Percentiles rank a stretch among this genome's conserved stretches.
These are phyloP conservation scores for Microplitis manilae DNA, from an alignment of 2,888 invertebrate species.

Conservation along the genomic window DNA sequence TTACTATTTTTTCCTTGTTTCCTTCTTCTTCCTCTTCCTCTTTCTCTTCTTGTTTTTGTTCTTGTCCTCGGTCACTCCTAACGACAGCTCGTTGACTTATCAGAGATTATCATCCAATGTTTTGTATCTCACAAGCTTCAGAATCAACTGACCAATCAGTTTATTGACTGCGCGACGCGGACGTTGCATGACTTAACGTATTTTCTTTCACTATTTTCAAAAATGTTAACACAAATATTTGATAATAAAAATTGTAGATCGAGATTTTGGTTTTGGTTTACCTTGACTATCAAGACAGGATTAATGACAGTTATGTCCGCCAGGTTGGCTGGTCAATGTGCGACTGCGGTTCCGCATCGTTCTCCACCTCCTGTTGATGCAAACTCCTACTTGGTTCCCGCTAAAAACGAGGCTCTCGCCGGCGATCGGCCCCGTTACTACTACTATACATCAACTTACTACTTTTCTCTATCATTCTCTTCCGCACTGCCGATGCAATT, in stretches of 20 bases:
- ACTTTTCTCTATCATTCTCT: slow-evolving; percentile 5
- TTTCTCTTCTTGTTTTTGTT: background rate
- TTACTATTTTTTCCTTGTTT: background rate
- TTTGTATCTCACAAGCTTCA: background rate
- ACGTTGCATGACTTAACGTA: background rate
- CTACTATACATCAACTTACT: background rate
- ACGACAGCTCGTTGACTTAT: background rate
- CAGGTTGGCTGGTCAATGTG: slow-evolving; percentile 58
- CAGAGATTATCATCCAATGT: background rate
- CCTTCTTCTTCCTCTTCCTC: slow-evolving; percentile 11
- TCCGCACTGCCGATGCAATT: slow-evolving; percentile 53
- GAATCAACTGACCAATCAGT: background rate
- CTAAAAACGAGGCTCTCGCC: slow-evolving; percentile 39
- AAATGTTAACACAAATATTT: background rate
- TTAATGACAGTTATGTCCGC: slow-evolving; percentile 46
- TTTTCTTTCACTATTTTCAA: background rate
- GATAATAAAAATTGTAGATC: background rate
- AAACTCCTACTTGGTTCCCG: slow-evolving; percentile 39
- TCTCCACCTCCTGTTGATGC: slow-evolving; percentile 33
- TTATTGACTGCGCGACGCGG: slow-evolving; percentile 3
- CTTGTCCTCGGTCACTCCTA: background rate
- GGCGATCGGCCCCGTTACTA: slow-evolving; percentile 42
- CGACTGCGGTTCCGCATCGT: slow-evolving; percentile 59
- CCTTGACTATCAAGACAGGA: slow-evolving; percentile 35
- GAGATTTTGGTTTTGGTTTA: slow-evolving; percentile 13